Evolutionary conservation across 2,113 vertebrate species (phyloP).

Genomic region (western clawed frog (Xenopus tropicalis)): UCB_Xtro_10.0 CM004443.2:40174001-40174500

Average conservation of each 20-base stretch:
- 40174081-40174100: constrained; percentile 21
- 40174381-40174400: too few relatives aligned
- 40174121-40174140: constrained; percentile 18
- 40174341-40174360: too few relatives aligned
- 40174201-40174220: constrained; percentile 5
- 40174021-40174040: constrained; percentile 39
- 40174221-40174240: not conserved
- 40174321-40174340: too few relatives aligned
- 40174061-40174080: constrained; percentile 16
- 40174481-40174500: too few relatives aligned
- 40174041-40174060: constrained; percentile 37
- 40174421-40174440: too few relatives aligned
- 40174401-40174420: too few relatives aligned
- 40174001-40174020: constrained; percentile 19
- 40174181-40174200: constrained; percentile 16
- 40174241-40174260: not conserved
- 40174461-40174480: too few relatives aligned
- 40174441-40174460: too few relatives aligned
- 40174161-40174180: constrained; percentile 20
- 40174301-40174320: not conserved
- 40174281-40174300: not conserved
- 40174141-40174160: constrained; percentile 14
- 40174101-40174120: constrained; percentile 13
- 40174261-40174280: too few relatives aligned
- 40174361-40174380: too few relatives aligned